A percentile compares a stretch with the other conserved stretches of the same genome.
Conservation (phyloP, 2,113 vertebrate species). For the Tragelaphus imberbis region DNA sequence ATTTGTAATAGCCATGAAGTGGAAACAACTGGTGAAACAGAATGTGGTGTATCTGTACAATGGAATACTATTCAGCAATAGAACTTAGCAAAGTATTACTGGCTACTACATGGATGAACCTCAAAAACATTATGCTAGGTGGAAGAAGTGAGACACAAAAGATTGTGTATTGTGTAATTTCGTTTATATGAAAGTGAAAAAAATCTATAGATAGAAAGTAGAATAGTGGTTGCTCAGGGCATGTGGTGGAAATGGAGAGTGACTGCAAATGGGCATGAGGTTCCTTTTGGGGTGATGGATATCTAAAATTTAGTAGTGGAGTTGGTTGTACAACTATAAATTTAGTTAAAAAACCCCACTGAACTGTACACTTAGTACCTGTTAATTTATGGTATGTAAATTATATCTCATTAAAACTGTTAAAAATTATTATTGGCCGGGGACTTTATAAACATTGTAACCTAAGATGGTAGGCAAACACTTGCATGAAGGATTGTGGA, state of each 20-base stretch:
- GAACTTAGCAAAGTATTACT: neutral
- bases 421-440: neutral
- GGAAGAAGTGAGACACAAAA: neutral
- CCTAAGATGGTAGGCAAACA: neutral
- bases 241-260: neutral
- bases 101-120: neutral
- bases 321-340: neutral
- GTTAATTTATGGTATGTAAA: neutral
- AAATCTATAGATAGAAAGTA: neutral
- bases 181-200: neutral
- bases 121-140: neutral
- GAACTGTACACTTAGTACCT: neutral
- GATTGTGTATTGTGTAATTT: neutral
- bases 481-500: neutral
- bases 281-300: neutral
- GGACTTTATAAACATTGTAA: slow-evolving; percentile 1
- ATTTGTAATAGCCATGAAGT: neutral
- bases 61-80: neutral
- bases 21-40: neutral
- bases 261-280: neutral
- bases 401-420: neutral
- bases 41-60: neutral
- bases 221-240: neutral
- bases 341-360: neutral
- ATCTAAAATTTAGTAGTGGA: neutral